Evolutionary conservation across 1,140 invertebrate genomes (phyloP).

Genomic region (Nautilus pompilius): DNA sequence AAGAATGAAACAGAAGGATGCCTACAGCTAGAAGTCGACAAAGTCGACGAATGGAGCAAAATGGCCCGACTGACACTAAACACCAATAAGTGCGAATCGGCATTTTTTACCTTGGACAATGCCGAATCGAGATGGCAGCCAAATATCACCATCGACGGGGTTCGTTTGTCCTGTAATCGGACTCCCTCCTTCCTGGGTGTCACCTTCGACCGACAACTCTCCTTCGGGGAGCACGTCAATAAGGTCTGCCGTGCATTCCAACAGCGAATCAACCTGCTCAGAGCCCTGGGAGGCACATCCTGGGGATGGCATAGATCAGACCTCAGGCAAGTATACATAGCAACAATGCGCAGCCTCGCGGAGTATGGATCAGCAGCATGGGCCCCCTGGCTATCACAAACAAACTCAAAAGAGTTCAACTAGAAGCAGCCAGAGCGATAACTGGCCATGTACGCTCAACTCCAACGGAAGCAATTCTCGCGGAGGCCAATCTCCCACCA

Average conservation of each 20-base stretch:
- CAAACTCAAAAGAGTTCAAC: not conserved
- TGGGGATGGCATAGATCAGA: not conserved
- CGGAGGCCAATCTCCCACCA: not conserved
- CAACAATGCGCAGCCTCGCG: not conserved
- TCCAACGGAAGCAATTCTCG: not conserved
- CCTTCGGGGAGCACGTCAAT: not conserved
- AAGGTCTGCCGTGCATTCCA: not conserved
- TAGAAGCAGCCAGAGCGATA: not conserved
- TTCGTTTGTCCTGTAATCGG: not conserved
- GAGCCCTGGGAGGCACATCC: too few species aligned
- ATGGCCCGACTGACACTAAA: not conserved
- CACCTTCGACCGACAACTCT: not conserved
- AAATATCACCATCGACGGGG: not conserved
- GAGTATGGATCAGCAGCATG: not conserved
- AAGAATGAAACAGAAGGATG: not conserved
- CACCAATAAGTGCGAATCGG: not conserved
- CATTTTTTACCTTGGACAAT: not conserved
- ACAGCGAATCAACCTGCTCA: not conserved
- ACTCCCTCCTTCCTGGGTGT: not conserved
- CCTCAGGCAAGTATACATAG: not conserved
- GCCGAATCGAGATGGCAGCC: not conserved
- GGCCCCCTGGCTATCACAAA: too few species aligned
- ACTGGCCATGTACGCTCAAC: not conserved
- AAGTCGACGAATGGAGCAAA: not conserved
- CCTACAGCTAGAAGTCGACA: not conserved